Conservation (phyloP, 2,797 vertebrate species). For the Acanthurus leucopareius region DNA sequence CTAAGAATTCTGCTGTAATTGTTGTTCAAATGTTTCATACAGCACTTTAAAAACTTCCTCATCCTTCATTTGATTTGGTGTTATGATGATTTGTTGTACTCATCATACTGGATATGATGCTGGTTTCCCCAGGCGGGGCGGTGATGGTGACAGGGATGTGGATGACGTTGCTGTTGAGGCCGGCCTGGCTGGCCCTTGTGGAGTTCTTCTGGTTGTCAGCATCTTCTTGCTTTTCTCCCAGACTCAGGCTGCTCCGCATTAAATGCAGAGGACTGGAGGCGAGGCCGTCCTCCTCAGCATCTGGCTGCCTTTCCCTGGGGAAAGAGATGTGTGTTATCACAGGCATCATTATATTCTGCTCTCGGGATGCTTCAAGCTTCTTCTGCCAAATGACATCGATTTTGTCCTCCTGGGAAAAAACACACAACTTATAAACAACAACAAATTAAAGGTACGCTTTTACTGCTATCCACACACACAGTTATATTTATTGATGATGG, state of each 20-base stretch:
- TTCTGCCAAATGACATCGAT: conserved; percentile 19
- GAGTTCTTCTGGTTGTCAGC: conserved; percentile 97
- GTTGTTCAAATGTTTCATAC: too few species aligned
- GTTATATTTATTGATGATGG: background rate
- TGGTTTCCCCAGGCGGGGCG: conserved; percentile 89
- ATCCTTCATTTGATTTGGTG: background rate
- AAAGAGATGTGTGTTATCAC: conserved; percentile 23
- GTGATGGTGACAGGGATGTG: conserved; percentile 92
- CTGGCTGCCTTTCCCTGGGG: conserved; percentile 88
- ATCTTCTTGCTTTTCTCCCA: conserved; percentile 92
- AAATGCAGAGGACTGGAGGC: conserved; percentile 81
- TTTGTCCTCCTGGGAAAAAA: conserved; percentile 16
- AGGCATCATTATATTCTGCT: conserved; percentile 23
- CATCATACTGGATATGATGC: conserved; percentile 92
- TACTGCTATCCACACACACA: background rate
- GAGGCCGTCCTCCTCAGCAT: conserved; percentile 81
- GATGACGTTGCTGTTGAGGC: conserved; percentile 82
- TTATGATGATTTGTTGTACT: conserved; percentile 42
- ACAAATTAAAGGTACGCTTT: conserved; percentile 2
- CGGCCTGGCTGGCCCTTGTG: conserved; percentile 88
- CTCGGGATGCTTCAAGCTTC: conserved; percentile 5
- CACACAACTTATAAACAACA: conserved; percentile 13
- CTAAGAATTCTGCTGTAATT: too few species aligned
- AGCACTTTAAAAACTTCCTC: background rate
- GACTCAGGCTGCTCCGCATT: conserved; percentile 55